These are phyloP conservation scores for Cricetomys ansorgei DNA, from an alignment of 2,113 vertebrate genomes.

Conservation along the genomic window DNA sequence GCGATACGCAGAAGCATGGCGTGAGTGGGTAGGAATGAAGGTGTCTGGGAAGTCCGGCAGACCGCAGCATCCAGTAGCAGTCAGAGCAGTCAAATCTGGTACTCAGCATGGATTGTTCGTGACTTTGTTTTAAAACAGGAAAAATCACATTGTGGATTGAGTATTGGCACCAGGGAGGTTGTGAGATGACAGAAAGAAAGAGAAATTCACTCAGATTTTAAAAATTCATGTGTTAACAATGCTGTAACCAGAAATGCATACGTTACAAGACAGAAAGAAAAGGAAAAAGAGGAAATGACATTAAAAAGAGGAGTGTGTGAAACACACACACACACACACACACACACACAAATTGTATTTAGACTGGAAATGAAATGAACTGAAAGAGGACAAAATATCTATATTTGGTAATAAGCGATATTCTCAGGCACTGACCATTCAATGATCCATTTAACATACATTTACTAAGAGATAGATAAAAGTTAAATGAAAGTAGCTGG, in stretches of 20 bases:
- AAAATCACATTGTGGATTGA: not conserved
- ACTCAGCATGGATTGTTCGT: not conserved
- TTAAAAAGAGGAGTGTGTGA: slow-evolving; percentile 18
- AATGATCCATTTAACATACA: slow-evolving; percentile 20
- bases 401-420: not conserved
- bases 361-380: not conserved
- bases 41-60: not conserved
- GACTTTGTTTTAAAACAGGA: not conserved
- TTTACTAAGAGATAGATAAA: not conserved
- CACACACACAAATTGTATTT: not conserved
- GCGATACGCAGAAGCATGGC: not conserved
- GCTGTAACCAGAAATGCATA: not conserved
- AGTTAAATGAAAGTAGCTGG: slow-evolving; percentile 34
- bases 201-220: slow-evolving; percentile 19
- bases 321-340: not conserved
- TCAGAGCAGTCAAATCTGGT: not conserved
- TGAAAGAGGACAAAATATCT: not conserved
- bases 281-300: not conserved
- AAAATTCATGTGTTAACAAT: not conserved
- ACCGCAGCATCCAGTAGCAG: not conserved
- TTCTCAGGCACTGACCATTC: not conserved
- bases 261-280: not conserved
- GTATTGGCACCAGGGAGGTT: not conserved
- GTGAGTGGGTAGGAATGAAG: not conserved
- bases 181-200: not conserved